Percentiles rank a stretch among this genome's conserved stretches.
These are phyloP conservation scores for Mechanitis messenoides DNA, from an alignment of 2,888 invertebrate species.

Conservation along the genomic window DNA sequence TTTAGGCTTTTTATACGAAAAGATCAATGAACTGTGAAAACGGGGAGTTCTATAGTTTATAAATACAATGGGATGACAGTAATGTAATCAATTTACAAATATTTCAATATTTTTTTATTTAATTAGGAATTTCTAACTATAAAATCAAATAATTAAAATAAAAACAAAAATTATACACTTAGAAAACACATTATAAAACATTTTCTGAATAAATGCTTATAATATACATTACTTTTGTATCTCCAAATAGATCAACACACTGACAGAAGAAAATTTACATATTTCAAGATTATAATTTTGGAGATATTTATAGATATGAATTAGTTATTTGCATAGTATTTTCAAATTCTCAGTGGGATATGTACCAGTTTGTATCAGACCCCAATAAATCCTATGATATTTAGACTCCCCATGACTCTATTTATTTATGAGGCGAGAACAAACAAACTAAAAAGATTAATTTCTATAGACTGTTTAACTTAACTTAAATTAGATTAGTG, in stretches of 20 bases:
- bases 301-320: slow-evolving; percentile 38
- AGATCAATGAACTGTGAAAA: not conserved
- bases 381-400: slow-evolving; percentile 60
- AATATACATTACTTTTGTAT: not conserved
- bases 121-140: too few relatives aligned
- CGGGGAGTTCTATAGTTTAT: not conserved
- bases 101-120: too few relatives aligned
- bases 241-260: not conserved
- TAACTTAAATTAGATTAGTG: slow-evolving; percentile 41
- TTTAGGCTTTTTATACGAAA: not conserved
- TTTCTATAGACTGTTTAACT: slow-evolving; percentile 42
- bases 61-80: too few relatives aligned
- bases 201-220: not conserved
- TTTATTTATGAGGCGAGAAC: slow-evolving; percentile 58
- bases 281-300: not conserved
- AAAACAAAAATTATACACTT: too few relatives aligned
- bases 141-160: too few relatives aligned
- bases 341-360: slow-evolving; percentile 47
- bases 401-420: slow-evolving; percentile 55
- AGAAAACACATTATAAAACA: too few relatives aligned
- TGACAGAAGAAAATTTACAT: too few relatives aligned
- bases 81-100: too few relatives aligned
- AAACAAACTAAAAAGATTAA: slow-evolving; percentile 47
- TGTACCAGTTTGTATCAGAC: slow-evolving; percentile 52
- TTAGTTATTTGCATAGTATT: slow-evolving; percentile 48